A percentile compares a stretch with the other conserved stretches of the same genome.
phyloP scores from a whole-genome alignment of 2,888 invertebrate species.

The Hemithea aestivaria region DNA sequence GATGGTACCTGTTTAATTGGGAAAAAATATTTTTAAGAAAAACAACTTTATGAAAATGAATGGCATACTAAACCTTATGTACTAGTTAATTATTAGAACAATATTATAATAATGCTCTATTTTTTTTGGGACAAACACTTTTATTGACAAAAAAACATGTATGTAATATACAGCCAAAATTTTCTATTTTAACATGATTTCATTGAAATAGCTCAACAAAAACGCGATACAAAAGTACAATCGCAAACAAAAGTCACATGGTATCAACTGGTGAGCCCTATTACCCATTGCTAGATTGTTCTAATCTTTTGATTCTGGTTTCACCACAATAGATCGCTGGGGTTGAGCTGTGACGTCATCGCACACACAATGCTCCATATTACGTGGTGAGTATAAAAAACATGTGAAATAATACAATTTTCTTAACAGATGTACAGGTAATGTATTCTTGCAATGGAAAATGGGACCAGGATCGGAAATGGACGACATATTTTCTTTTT shows the following conservation, averaged over 20 bases:
- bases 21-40: too few species aligned
- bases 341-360: slow-evolving; percentile 37
- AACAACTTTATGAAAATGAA: too few species aligned
- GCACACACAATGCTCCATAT: slow-evolving; percentile 34
- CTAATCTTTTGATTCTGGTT: slow-evolving; percentile 74
- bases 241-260: slow-evolving; percentile 5
- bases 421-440: slow-evolving; percentile 32
- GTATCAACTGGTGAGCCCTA: slow-evolving; percentile 15
- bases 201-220: too few species aligned
- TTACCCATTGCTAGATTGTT: slow-evolving; percentile 22
- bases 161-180: too few species aligned
- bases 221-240: too few species aligned
- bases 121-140: too few species aligned
- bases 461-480: background rate
- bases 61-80: too few species aligned
- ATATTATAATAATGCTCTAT: too few species aligned
- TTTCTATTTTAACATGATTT: too few species aligned
- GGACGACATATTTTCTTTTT: slow-evolving; percentile 4
- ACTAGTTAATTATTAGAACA: too few species aligned
- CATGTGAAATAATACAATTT: slow-evolving; percentile 19
- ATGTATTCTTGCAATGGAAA: slow-evolving; percentile 10
- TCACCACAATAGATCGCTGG: slow-evolving; percentile 64
- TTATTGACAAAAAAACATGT: too few species aligned
- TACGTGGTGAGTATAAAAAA: slow-evolving; percentile 54
- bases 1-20: too few species aligned